Evolutionary conservation across 2,888 invertebrate species (phyloP), one percentile per base, ranked within the genome.

Genomic region (Pterobdella sp.): DNA sequence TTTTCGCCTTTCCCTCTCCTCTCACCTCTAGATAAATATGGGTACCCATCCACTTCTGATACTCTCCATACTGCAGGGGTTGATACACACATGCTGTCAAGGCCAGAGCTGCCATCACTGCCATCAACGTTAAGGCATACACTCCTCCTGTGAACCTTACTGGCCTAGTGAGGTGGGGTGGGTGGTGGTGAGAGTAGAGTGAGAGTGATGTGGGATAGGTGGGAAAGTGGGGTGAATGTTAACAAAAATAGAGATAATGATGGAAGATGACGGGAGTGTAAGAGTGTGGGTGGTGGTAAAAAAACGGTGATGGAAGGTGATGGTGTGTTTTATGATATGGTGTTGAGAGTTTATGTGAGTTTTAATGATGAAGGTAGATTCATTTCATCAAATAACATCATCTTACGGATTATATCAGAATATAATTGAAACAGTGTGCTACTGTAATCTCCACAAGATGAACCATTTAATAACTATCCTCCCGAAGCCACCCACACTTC

Each of bases 141-240:
- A 56, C 4, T 22, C 60, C 60, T 22, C 60, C 60, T 56, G 60
- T 56, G 60, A 56, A 56, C n/a, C 60, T 22, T 3, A 56, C 60
- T 56, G 60, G 60, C n/a, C 60, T 56, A 26, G 4, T 22, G 60
- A 26, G 7, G 60, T 56, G 7, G 60, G 18, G 60, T 7, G 7
- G 49, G 60, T 22, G 60, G 60, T 56, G n/a, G n/a, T 56, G 42
- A 18, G 18, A 18, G 42, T 42, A 18, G 7, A 18, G 42, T 14
- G 42, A 42, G 42, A 18, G 42, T 42, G 42, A 42, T 42, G 42
- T 42, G 18, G 42, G 18, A 42, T 14, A 42, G 42, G 42, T 42
- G 42, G 42, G 7, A 18, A 14, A 18, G 42, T 14, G 18, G 18
- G 42, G 42, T 7, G 18, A 18, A 18, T 42, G 42, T 42, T 7